Evolutionary conservation across 2,113 vertebrate genomes (phyloP).

Genomic region (Hippocampus mohnikei): DNA sequence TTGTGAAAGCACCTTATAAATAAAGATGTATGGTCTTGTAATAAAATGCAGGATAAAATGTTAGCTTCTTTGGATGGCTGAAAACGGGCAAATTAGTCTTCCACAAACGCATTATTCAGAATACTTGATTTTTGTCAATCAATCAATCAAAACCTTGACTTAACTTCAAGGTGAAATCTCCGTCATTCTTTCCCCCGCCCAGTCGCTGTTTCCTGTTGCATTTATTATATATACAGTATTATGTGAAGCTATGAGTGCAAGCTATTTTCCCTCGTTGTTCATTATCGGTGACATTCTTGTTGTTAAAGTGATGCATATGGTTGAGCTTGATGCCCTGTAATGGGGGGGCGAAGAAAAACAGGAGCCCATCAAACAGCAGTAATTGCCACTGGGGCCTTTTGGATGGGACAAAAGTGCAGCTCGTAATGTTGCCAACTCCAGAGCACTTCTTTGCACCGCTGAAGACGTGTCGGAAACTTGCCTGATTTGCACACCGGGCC

Average conservation of each 20-base stretch:
- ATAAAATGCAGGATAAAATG: no score
- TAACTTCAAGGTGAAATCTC: no score
- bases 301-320: not conserved
- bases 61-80: no score
- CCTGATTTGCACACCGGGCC: not conserved
- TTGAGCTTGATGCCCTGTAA: not conserved
- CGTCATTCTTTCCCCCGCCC: no score
- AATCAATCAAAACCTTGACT: no score
- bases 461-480: not conserved
- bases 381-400: not conserved
- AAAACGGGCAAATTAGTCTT: no score
- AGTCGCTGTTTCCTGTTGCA: not conserved
- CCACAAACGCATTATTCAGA: no score
- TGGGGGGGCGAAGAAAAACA: not conserved
- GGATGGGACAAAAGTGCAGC: not conserved
- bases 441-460: not conserved
- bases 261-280: not conserved
- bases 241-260: not conserved
- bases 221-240: not conserved
- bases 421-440: not conserved
- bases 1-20: no score
- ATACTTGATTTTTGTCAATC: no score
- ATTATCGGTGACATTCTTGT: not conserved
- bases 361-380: not conserved
- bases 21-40: no score